These are phyloP conservation scores for Myotis vivesi DNA, from an alignment of 2,797 vertebrate genomes.

Conservation along the genomic window DNA sequence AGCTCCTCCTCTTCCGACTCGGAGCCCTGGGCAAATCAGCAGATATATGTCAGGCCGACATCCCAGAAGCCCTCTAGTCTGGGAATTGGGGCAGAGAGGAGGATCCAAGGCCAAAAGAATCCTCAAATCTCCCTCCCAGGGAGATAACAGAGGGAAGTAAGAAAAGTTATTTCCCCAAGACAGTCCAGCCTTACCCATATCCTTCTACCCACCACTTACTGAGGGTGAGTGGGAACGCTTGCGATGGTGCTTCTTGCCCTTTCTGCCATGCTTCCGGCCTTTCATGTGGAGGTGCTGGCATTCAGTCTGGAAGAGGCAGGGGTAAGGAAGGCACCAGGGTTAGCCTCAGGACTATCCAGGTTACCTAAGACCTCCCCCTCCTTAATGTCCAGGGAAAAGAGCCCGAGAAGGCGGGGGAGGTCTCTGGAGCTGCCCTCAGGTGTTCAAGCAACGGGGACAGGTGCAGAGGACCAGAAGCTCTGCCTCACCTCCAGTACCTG, in stretches of 20 bases:
- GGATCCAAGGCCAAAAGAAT: neutral
- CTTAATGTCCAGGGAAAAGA: neutral
- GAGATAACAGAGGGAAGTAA: neutral
- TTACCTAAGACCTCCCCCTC: neutral
- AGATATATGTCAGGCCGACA: neutral
- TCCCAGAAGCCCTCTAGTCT: neutral
- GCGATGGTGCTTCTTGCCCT: slow-evolving; percentile 84
- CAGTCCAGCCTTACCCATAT: neutral
- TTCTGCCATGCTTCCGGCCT: slow-evolving; percentile 82
- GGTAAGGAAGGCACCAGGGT: neutral
- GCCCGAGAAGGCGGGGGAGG: neutral
- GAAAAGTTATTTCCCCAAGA: neutral
- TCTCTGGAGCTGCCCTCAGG: neutral
- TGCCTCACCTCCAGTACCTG: slow-evolving; percentile 83
- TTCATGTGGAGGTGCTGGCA: slow-evolving; percentile 84
- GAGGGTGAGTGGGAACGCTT: slow-evolving; percentile 82
- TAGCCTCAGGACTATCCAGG: neutral
- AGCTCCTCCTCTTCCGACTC: slow-evolving; percentile 83
- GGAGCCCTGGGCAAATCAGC: slow-evolving; percentile 76
- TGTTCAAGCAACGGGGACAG: neutral
- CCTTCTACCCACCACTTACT: slow-evolving; percentile 70
- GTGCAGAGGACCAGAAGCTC: neutral
- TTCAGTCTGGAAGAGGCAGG: slow-evolving; percentile 75
- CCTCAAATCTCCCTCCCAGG: neutral
- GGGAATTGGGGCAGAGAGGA: neutral